phyloP scores from a whole-genome alignment of 2,888 invertebrate genomes.

The Drosophila robusta region DNA sequence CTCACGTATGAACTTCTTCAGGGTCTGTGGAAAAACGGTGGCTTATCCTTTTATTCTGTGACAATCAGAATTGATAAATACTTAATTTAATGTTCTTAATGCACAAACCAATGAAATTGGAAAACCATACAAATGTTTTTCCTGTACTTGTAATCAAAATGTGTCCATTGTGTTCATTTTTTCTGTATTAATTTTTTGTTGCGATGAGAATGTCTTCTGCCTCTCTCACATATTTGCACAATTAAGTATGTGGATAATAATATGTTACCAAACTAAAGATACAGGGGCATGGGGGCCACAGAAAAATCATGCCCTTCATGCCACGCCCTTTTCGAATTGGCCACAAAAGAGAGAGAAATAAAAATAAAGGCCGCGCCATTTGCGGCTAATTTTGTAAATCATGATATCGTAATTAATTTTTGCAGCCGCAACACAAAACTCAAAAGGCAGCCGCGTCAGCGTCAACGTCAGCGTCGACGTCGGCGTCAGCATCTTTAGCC shows the following conservation, averaged over 20 bases:
- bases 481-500: slow-evolving; percentile 55
- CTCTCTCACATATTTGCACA: slow-evolving; percentile 14
- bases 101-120: too few species aligned
- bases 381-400: slow-evolving; percentile 80
- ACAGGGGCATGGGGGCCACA: slow-evolving; percentile 7
- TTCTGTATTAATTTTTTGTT: background rate
- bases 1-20: background rate
- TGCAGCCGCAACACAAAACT: slow-evolving; percentile 65
- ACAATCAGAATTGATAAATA: background rate
- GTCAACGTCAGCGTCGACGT: slow-evolving; percentile 5
- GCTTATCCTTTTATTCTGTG: too few species aligned
- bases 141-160: too few species aligned
- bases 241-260: background rate
- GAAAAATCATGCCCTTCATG: slow-evolving; percentile 19
- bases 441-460: slow-evolving; percentile 40
- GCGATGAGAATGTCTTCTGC: background rate
- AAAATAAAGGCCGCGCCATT: slow-evolving; percentile 69
- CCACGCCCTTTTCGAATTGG: slow-evolving; percentile 35
- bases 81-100: too few species aligned
- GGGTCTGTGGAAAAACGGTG: too few species aligned
- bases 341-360: slow-evolving; percentile 18
- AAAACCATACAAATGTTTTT: too few species aligned
- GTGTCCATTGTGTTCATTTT: too few species aligned
- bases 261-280: slow-evolving; percentile 13
- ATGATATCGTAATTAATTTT: slow-evolving; percentile 79